phyloP scores from a whole-genome alignment of 2,888 invertebrate genomes.

The Eulithis testata region DNA sequence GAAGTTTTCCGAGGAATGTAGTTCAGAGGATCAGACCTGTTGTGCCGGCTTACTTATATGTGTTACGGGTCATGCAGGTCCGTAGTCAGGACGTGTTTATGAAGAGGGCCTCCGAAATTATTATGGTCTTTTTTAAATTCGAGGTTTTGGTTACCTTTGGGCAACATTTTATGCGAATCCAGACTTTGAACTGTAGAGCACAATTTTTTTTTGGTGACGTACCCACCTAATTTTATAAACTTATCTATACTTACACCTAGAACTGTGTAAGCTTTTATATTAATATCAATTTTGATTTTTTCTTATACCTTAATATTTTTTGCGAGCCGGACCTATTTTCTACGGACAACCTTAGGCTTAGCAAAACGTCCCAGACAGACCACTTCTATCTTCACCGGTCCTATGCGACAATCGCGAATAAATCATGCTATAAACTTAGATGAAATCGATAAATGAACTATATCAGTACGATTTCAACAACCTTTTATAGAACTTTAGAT shows the following conservation, averaged over 20 bases:
- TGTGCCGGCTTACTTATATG: constrained; percentile 65
- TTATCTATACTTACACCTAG: no score
- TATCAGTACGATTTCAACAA: constrained; percentile 16
- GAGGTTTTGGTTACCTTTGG: no score
- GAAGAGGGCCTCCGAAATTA: background rate
- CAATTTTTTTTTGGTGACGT: no score
- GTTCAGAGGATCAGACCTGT: constrained; percentile 72
- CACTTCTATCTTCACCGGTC: constrained; percentile 53
- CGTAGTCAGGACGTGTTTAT: constrained; percentile 14
- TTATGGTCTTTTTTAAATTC: background rate
- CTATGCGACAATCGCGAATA: constrained; percentile 70
- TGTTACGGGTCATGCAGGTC: constrained; percentile 66
- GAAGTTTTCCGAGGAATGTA: constrained; percentile 56
- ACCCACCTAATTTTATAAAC: no score
- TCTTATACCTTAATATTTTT: no score
- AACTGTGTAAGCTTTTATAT: no score
- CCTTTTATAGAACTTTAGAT: constrained; percentile 7
- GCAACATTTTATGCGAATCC: no score
- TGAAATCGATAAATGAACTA: constrained; percentile 25
- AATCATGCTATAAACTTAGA: constrained; percentile 55
- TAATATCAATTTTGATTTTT: no score
- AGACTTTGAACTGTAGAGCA: no score
- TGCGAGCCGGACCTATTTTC: no score
- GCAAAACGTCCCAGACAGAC: constrained; percentile 1
- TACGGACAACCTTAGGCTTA: no score